phyloP scores from a whole-genome alignment of 64 coral and sea anemone genomes.

The Stichodactyla mertensii region DNA sequence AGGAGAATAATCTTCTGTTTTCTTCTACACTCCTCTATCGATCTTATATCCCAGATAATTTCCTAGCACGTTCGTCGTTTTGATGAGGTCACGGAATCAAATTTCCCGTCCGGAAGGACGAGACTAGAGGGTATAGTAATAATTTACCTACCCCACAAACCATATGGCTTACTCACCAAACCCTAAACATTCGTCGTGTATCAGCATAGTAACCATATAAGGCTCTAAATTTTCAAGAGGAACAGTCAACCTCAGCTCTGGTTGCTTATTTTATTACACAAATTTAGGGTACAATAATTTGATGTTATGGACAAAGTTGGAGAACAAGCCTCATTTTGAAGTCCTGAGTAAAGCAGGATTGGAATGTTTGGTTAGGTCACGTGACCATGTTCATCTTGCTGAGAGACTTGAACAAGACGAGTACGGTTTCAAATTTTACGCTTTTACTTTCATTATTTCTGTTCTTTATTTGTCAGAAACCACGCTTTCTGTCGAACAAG shows the following conservation, averaged over 20 bases:
- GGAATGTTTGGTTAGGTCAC: slow-evolving; percentile 56
- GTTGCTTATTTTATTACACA: not conserved
- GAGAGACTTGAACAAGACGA: slow-evolving; percentile 14
- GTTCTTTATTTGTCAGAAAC: slow-evolving; percentile 26
- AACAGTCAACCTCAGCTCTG: not conserved
- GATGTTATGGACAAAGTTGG: not conserved
- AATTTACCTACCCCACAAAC: not conserved
- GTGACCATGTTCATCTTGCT: slow-evolving; percentile 33
- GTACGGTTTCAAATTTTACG: slow-evolving; percentile 10
- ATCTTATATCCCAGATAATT: not conserved
- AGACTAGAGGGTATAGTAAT: not conserved
- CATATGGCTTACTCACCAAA: not conserved
- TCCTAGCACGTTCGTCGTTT: slow-evolving; percentile 7
- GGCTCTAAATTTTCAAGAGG: not conserved
- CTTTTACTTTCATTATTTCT: slow-evolving; percentile 29
- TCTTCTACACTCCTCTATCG: not conserved
- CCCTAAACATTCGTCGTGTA: not conserved
- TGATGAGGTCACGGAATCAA: slow-evolving; percentile 16
- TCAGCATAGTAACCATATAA: slow-evolving; percentile 1
- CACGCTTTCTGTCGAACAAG: slow-evolving; percentile 8
- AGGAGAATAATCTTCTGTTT: not conserved
- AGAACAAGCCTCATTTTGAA: slow-evolving; percentile 54
- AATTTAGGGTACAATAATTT: not conserved
- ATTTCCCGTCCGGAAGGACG: slow-evolving; percentile 15
- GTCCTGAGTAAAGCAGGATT: slow-evolving; percentile 43